Base-by-base conservation (phyloP, 2,888 invertebrate genomes). In the Meghimatium bilineatum region DNA sequence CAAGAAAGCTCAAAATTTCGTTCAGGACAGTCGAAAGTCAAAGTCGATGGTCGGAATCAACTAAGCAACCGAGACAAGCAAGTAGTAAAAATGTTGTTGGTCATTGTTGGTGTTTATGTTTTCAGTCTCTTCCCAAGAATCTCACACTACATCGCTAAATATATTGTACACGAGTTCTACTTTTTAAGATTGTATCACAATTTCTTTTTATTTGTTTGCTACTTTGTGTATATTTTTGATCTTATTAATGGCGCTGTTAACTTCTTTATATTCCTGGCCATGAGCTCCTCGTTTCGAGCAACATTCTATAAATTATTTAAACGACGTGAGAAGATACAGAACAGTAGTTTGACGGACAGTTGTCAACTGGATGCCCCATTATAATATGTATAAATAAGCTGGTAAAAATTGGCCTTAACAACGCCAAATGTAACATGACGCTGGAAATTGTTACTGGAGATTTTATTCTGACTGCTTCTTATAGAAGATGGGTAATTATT, bases 81-180 rank as follows among this genome's bases (percentile, higher is more conserved):
- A 60, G 80, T 80, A 6, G 49, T 80, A 38, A 80, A 80, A n/a
- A 80, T 80, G 80, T 44, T 80, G n/a, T 60, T 80, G 34, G 80
- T 80, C 17, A 72, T 80, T 36, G 69, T 80, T 71, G 66, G 60
- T 29, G 66, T 80, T 26, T 80, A 72, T 52, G 69, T 79, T 2
- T 52, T 69, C 69, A 69, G 66, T 20, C 79, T 79, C 32, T 79
- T 69, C 69, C 80, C 80, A 52, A 32, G 80, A 44, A 80, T 80
- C 60, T 8, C 72, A 5, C 71, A 66, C 56, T 80, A 80, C 66
- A 72, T 72, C 1, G 72, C 72, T 34, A 80, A 80, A 29, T 80
- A 72, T n/a, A 34, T 80, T 26, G 36, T 72, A 14, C 52, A 80
- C 60, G 80, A 80, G n/a, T 80, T 80, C 38, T 80, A 80, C 49